phyloP scores from a whole-genome alignment of 64 coral and sea anemone species.

The Montipora sp. region DNA sequence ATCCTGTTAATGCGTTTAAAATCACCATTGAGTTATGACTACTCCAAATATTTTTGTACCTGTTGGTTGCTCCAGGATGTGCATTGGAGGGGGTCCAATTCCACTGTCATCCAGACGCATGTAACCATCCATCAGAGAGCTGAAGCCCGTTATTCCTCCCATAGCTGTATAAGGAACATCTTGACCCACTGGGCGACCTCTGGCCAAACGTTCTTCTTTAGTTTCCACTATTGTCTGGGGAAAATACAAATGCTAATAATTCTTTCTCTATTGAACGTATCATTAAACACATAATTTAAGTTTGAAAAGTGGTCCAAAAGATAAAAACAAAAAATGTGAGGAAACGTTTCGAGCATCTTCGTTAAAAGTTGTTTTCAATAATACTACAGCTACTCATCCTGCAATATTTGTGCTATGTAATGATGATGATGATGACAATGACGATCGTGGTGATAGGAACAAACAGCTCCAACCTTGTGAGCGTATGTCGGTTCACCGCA shows the following conservation, averaged over 20 bases:
- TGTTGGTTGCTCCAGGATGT: conserved; percentile 75
- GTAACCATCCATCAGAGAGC: conserved; percentile 96
- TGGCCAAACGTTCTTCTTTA: conserved; percentile 84
- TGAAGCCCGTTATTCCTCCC: conserved; percentile 98
- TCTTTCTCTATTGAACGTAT: neutral
- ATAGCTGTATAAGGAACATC: conserved; percentile 99
- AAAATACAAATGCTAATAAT: neutral
- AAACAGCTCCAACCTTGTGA: conserved; percentile 67
- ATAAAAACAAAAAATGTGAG: too few relatives aligned
- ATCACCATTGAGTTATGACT: too few relatives aligned
- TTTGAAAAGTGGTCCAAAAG: too few relatives aligned
- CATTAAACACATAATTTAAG: neutral
- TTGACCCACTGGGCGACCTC: conserved; percentile 91
- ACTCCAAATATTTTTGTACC: conserved; percentile 20
- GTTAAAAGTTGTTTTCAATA: too few relatives aligned
- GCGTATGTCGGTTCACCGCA: conserved; percentile 93
- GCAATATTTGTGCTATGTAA: too few relatives aligned
- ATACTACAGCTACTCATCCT: too few relatives aligned
- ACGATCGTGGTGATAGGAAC: neutral
- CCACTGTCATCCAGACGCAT: conserved; percentile 98
- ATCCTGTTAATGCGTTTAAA: too few relatives aligned
- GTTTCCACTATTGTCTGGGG: conserved; percentile 86
- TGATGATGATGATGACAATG: neutral
- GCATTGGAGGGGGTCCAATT: conserved; percentile 73
- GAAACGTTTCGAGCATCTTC: too few relatives aligned